Base-by-base conservation (phyloP, 2,888 invertebrate genomes). In the Plutella xylostella region DNA sequence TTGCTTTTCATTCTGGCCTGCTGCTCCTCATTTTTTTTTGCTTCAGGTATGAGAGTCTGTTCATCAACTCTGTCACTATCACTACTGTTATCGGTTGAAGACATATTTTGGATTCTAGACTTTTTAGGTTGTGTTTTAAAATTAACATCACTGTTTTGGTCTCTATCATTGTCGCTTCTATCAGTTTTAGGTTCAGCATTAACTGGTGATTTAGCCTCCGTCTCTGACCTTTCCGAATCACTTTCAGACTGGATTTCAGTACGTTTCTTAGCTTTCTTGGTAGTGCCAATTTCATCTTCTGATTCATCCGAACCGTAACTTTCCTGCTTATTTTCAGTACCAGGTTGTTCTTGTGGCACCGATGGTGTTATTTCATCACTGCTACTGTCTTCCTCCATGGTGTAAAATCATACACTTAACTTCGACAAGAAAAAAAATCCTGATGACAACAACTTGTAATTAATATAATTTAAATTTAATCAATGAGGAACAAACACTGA, bases 1-100 rank as follows among this genome's bases (percentile, higher is more conserved):
- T 71, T 80, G 33, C 69, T 66, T 48, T 65, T 68, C 46, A 72
- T 68, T 45, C 78, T 9, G 28, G 28, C 28, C 28, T 28, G 28
- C n/a, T 28, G 28, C n/a, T 28, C 28, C n/a, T 9, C 28, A 28
- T 28, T 28, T 6, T 28, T 28, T 9, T 28, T n/a, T 33, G 14
- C 33, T 33, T 33, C 15, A 33, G 15, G n/a, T 12, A 12, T 20
- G 19, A 12, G 28, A 20, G 4, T 11, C 6, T 19, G 19, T 5
- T 4, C 37, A 37, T 18, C 12, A 19, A 6, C 19, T 5, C 37
- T 19, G 19, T 30, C n/a, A 42, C n/a, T 19, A 18, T 44, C 38
- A 20, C 39, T 39, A 30, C 44, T n/a, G n/a, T n/a, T n/a, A n/a
- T n/a, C n/a, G n/a, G n/a, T 44, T 38, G 28, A 34, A 12, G 22